These are phyloP conservation scores for Plebejus anna DNA, from an alignment of 2,888 invertebrate species.

Conservation along the genomic window DNA sequence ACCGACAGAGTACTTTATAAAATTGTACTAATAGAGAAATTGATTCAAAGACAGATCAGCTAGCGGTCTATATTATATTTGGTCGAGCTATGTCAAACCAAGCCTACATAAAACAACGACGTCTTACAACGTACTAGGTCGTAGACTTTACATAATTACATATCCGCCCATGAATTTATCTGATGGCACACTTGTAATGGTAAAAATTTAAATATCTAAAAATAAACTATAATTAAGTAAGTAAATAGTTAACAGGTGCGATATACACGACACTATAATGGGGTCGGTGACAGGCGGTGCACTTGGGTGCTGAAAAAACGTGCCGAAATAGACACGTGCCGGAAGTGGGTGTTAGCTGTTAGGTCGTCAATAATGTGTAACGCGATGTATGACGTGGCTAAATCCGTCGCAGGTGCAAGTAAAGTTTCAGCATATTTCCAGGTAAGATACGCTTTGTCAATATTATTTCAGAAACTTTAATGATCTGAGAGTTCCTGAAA, in stretches of 20 bases:
- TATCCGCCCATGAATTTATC: too few relatives aligned
- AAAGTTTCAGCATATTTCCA: background rate
- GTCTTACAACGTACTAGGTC: too few relatives aligned
- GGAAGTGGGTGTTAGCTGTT: background rate
- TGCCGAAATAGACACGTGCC: conserved; percentile 1
- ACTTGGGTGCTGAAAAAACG: conserved; percentile 9
- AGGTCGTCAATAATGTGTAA: conserved; percentile 11
- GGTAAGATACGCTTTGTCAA: background rate
- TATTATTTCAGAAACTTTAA: background rate
- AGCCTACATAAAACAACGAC: too few relatives aligned
- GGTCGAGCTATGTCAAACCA: too few relatives aligned
- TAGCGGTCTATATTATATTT: too few relatives aligned
- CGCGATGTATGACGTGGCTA: conserved; percentile 23
- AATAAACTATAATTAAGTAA: background rate
- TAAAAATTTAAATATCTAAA: background rate
- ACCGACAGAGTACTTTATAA: too few relatives aligned
- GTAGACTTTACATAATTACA: too few relatives aligned
- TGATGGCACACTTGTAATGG: too few relatives aligned
- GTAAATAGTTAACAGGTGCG: background rate
- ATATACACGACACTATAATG: background rate
- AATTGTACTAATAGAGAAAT: too few relatives aligned
- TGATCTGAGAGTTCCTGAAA: background rate
- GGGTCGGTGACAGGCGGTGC: conserved; percentile 13
- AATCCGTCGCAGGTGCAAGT: conserved; percentile 24
- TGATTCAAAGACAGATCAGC: too few relatives aligned